phyloP scores from a whole-genome alignment of 2,113 vertebrate species.

The Donacobius atricapilla region DNA sequence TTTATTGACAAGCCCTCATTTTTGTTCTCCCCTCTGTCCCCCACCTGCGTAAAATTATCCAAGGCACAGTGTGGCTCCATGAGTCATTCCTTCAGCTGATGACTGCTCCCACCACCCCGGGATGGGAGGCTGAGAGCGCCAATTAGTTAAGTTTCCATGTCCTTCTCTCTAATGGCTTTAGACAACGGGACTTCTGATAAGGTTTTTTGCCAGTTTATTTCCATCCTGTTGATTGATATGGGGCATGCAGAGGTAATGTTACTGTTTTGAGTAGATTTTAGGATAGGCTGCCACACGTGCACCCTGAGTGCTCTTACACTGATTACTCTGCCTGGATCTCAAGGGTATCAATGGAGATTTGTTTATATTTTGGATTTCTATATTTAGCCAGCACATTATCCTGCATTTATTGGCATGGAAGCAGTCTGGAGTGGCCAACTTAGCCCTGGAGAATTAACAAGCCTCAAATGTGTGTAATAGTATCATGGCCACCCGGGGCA shows the following conservation, averaged over 20 bases:
- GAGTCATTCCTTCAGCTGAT: not conserved
- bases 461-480: not conserved
- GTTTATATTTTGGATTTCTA: not conserved
- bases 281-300: not conserved
- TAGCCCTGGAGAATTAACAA: not conserved
- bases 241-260: not conserved
- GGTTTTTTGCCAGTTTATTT: not conserved
- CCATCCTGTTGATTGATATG: not conserved
- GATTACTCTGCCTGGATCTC: not conserved
- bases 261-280: not conserved
- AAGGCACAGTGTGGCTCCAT: not conserved
- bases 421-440: not conserved
- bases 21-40: not conserved
- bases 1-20: not conserved
- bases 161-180: not conserved
- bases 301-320: not conserved
- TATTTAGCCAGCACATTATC: not conserved
- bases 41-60: not conserved
- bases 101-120: not conserved
- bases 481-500: not conserved
- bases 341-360: not conserved
- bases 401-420: not conserved
- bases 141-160: not conserved
- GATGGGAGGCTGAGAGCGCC: not conserved
- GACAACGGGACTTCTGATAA: not conserved